Evolutionary conservation across 1,140 invertebrate genomes (phyloP), one percentile per base, ranked within the genome.

Genomic region (Calycopis cecrops): DNA sequence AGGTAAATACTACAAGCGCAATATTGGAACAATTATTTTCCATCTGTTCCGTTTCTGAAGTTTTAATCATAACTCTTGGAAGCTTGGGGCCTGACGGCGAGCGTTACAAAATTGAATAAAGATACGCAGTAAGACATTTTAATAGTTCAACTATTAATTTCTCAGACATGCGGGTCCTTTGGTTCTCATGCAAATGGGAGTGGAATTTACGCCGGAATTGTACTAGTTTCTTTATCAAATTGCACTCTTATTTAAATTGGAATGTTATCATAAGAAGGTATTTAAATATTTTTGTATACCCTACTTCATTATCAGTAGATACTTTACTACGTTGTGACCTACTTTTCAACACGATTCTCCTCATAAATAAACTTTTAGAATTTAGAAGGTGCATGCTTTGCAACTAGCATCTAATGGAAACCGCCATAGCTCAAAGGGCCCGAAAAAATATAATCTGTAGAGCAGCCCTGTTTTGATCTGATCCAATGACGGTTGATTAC

Each of bases 71-170:
- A 67, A 62, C 55, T 70, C 55, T 8, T 47, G 35, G 18, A 42
- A 52, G 55, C 37, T 48, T 55, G 35, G 21, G 7, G 28, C 9
- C 28, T 33, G 48, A n/a, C 11, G 18, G 11, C 11, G 44, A 53
- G 52, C 53, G 10, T 58, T 68, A 58, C 57, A 55, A 69, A 76
- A 74, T 76, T 77, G 61, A 79, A 79, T 77, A 71, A 71, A 69
- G 70, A 77, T 73, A 74, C 59, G 64, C 55, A 57, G 66, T 49
- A 65, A 73, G 69, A 68, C 59, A 73, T 79, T 79, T 77, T 72
- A 79, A 79, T 72, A 79, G 69, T 76, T 77, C 59, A 58, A 56
- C 74, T 66, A 77, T 77, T 74, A 77, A 69, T 62, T 48, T 52
- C 62, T 60, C 59, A 67, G 57, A 73, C 64, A 60, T 58, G 66